Base-by-base conservation (phyloP, 2,797 vertebrate species). In the Setipinna tenuifilis region DNA sequence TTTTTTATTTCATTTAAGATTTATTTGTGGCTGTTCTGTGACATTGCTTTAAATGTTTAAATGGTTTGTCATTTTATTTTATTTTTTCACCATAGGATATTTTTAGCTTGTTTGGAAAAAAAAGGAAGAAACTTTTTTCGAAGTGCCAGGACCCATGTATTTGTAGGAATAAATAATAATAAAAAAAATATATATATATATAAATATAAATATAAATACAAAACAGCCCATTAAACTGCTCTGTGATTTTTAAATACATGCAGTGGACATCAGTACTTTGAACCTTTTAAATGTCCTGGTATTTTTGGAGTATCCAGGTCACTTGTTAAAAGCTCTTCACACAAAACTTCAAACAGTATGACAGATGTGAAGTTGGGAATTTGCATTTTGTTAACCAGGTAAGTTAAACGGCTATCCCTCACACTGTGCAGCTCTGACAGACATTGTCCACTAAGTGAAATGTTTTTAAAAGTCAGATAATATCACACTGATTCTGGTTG, bases 81-180 rank as follows among this genome's bases (percentile, higher is more conserved):
- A 93, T 91, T 94, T 94, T 95, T 94, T 92, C 93, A 95, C 92
- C 91, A 93, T 95, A 94, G 92, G 90, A 94, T 94, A 94, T 95
- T 95, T 96, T 93, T 94, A 94, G 93, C 92, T 94, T 93, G 92
- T 92, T 94, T 95, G 94, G 93, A 83, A 88, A 90, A 86, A 86
- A 84, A 83, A 87, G 86, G 94, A 94, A 92, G 92, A 95, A 93
- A 91, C 83, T 83, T 94, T 95, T 95, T 95, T 94, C 93, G 94
- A 95, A 96, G 94, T 95, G 94, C 94, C 95, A 91, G 94, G 94
- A 94, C 94, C 90, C 91, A 94, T 95, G 94, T 95, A 94, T 96
- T 96, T 96, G 95, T 96, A 95, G 94, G 93, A 95, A 94, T 95
- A 90, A n/a, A n/a, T n/a, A n/a, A n/a, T n/a, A n/a, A n/a, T n/a